Evolutionary conservation across 1,140 invertebrate genomes (phyloP), one percentile per base, ranked within the genome.

Genomic region (Archivesica marissinica): DNA sequence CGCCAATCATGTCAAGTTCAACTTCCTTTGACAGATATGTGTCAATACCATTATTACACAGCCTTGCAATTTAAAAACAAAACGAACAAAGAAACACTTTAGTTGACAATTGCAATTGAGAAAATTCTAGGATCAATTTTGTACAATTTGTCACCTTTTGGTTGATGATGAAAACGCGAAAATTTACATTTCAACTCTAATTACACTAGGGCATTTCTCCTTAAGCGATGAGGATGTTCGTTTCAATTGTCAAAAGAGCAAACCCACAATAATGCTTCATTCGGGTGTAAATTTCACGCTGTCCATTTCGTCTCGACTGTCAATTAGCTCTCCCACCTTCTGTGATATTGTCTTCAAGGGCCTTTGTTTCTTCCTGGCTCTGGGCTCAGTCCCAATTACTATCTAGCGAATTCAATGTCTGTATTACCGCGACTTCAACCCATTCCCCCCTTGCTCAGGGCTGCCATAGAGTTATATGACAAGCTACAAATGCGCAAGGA

Each of bases 251-350:
- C 78, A 81, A 81, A 81, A 70, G 78, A 81, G 78, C 78, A 81
- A 81, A 41, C 25, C 64, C 44, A 81, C 78, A 81, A 81, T 81
- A 56, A 44, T 54, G 41, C 25, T 68, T 44, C 50, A 54, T 2
- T 70, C 41, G 78, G 78, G 78, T 81, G 78, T 81, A 66, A 81
- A 68, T 81, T 81, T 81, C 78, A 81, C 78, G 78, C 78, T 81
- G 78, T 54, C 78, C 78, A 81, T 81, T 81, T 81, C 66, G 38
- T 35, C 33, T 41, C 35, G 33, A 23, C 33, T 70, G 61, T 81
- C 78, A 81, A 81, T 81, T 81, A 81, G 61, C 44, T 28, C 30
- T 15, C 39, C 61, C 78, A 52, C 78, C 78, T 70, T 54, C 78
- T 54, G 78, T 39, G 61, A 50, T 81, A 64, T 81, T 81, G 78